Base-by-base conservation (phyloP, 2,888 invertebrate species). In the Hemicrepidius hirtus region DNA sequence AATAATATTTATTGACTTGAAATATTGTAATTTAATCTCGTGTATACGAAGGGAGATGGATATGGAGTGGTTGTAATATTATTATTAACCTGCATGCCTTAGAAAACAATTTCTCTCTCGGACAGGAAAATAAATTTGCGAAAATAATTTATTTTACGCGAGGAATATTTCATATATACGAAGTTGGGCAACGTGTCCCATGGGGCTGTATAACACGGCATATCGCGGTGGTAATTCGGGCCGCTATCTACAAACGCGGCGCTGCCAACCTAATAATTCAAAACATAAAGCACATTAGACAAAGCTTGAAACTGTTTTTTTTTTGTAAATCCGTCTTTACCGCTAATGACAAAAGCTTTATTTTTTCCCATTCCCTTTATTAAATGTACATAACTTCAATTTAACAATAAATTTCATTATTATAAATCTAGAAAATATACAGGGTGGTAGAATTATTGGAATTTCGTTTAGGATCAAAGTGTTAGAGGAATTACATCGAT, bases 191-290 rank as follows among this genome's bases (percentile, higher is more conserved):
- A 71, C 66, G 71, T 68, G 68, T 74, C 72, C 64, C 75, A 41
- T 49, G 75, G 72, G 75, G 70, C 71, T 55, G 55, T 73, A 77
- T 70, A 75, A 70, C 69, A 72, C 63, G 66, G 70, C 64, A 71
- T 72, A 76, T 74, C 72, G 63, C 63, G 64, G 50, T 59, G 68
- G 68, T 73, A 73, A 73, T 73, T 73, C 55, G 44, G 32, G 28
- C 37, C 55, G 21, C 55, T 70, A 67, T 70, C 70, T 73, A 50
- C 62, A 60, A 50, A 53, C 53, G 44, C 40, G 37, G 46, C 65
- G 28, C 64, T 53, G 62, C 65, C 69, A 55, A 62, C 60, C 65
- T 68, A 73, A 73, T 73, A 73, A 69, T 68, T 73, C 50, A 68
- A 73, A 50, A 59, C 68, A 62, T 67, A 73, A 69, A 73, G 24